These are phyloP conservation scores for Coryphaenoides rupestris DNA, from an alignment of 2,113 vertebrate genomes.

Conservation along the genomic window DNA sequence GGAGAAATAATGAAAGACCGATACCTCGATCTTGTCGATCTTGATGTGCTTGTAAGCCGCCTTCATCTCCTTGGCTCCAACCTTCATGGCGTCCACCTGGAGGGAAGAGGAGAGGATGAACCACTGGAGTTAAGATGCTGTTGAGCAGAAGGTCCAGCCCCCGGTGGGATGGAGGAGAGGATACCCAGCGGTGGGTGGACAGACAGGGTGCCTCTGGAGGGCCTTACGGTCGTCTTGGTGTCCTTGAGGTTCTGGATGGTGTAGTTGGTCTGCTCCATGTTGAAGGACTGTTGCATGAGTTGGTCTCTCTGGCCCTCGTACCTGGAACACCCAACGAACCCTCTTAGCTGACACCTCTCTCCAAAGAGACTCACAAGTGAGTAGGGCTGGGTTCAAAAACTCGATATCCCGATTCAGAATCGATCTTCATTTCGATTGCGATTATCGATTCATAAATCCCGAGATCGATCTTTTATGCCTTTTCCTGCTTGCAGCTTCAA, in stretches of 20 bases:
- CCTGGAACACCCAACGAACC: conserved; percentile 66
- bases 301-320: conserved; percentile 95
- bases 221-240: conserved; percentile 94
- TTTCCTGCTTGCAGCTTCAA: no score
- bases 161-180: neutral
- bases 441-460: no score
- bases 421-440: no score
- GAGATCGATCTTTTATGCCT: no score
- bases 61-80: conserved; percentile 98
- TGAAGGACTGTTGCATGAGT: conserved; percentile 95
- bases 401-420: no score
- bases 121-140: no score
- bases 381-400: no score
- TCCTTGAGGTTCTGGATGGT: conserved; percentile 96
- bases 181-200: neutral
- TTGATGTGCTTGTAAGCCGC: conserved; percentile 96
- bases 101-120: conserved; percentile 8
- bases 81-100: conserved; percentile 97
- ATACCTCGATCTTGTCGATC: conserved; percentile 95
- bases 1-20: neutral
- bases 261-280: conserved; percentile 99
- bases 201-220: neutral
- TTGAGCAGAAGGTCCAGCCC: no score
- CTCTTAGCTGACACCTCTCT: no score
- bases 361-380: no score